A percentile compares a stretch with the other conserved stretches of the same genome.
Conservation (phyloP, 2,888 invertebrate genomes). For the Tetropium fuscum region DNA sequence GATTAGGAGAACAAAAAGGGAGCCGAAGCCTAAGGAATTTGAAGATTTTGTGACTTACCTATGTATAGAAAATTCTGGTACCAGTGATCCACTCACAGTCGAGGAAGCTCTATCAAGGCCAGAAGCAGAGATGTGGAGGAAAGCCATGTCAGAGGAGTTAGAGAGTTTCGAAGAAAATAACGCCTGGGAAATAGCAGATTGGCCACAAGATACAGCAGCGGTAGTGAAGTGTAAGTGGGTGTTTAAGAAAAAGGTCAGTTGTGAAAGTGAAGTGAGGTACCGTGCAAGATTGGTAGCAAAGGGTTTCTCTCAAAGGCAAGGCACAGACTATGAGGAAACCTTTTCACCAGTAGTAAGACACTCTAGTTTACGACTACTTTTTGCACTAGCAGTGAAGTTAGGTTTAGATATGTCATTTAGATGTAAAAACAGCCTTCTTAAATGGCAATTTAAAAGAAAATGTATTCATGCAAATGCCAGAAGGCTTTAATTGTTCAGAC, state of each 20-base stretch:
- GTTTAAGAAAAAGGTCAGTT: conserved; percentile 46
- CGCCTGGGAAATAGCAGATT: neutral
- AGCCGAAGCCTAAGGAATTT: conserved; percentile 15
- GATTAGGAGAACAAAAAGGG: conserved; percentile 18
- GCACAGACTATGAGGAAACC: conserved; percentile 43
- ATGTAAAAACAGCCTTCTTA: conserved; percentile 36
- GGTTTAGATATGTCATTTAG: conserved; percentile 39
- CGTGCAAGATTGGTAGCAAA: conserved; percentile 43
- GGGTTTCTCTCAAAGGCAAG: conserved; percentile 39
- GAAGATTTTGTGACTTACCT: neutral
- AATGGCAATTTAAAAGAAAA: conserved; percentile 37
- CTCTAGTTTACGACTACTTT: conserved; percentile 39
- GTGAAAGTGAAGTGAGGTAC: conserved; percentile 38
- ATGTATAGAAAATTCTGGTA: neutral
- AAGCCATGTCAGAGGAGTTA: neutral
- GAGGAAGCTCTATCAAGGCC: neutral
- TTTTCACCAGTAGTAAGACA: conserved; percentile 43
- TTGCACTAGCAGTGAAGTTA: conserved; percentile 39
- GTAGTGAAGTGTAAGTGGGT: conserved; percentile 53
- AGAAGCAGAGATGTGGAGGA: neutral
- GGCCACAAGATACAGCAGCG: conserved; percentile 12
- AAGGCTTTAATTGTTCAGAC: conserved; percentile 30
- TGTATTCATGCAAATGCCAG: conserved; percentile 36
- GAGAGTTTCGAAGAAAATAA: neutral
- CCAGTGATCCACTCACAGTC: neutral